Base-by-base conservation (phyloP, 35 echinoderm and acorn worm species). In the Anneissia japonica region DNA sequence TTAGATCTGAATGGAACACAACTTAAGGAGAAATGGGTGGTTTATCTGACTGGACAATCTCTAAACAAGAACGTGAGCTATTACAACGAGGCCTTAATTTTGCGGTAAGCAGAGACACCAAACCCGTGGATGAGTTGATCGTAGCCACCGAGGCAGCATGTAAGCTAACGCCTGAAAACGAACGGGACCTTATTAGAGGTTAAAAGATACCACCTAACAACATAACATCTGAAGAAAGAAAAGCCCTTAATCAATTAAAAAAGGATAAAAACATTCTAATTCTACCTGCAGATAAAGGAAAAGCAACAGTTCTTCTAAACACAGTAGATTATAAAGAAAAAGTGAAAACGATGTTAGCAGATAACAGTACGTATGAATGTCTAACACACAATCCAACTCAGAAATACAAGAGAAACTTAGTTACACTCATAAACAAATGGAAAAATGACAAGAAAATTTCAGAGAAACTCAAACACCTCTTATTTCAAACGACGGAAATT, bases 271-370 rank as follows among this genome's bases (percentile, higher is more conserved):
- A 46, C 32, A 73, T 84, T 19, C 31, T 37, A 21, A 46, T 84
- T 16, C n/a, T 84, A 9, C 82, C 82, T 21, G 82, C 82, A 29
- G 82, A 84, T 31, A 83, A 83, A 51, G 81, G 81, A 2, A 3
- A 31, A 46, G 81, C 81, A 3, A 36, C 75, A 13, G 75, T 77
- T 26, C 12, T 77, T 16, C 29, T 77, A 33, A 30, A 77, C 29
- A 77, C 75, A 26, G 9, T 31, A n/a, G 38, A 35, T 28, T 82
- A 82, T 45, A 43, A 19, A 12, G 2, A 1, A 9, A 64, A 64
- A 64, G 51, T 64, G 7, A 64, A 64, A 19, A 23, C 11, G 10
- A 64, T 64, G 51, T 23, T 64, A 2, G 26, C 1, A 1, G 51
- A 64, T 64, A 23, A 23, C 1, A 64, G 26, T 23, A 64, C 51